These are phyloP conservation scores for Ips typographus DNA, from an alignment of 1,140 invertebrate genomes.

Conservation along the genomic window DNA sequence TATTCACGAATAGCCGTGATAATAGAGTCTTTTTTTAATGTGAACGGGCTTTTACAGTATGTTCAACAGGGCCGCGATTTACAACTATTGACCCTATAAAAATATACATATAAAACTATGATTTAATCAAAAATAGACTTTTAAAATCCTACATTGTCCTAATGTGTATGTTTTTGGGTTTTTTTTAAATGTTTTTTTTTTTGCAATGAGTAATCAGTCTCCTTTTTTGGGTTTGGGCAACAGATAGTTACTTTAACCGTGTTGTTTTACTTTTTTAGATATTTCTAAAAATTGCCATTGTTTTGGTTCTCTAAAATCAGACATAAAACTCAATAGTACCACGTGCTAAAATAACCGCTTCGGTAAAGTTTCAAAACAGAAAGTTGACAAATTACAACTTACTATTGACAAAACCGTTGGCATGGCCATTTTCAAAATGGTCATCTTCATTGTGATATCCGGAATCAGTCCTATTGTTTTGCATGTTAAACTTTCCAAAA, in stretches of 20 bases:
- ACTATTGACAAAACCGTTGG: constrained; percentile 35
- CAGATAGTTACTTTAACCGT: background rate
- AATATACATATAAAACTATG: constrained; percentile 17
- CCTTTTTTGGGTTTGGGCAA: background rate
- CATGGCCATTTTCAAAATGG: constrained; percentile 29
- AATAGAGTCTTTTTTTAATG: background rate
- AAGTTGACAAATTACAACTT: background rate
- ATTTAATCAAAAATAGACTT: constrained; percentile 21
- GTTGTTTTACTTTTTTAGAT: background rate
- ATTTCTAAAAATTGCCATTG: background rate
- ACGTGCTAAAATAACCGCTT: background rate
- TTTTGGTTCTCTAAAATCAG: background rate
- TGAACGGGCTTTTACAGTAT: background rate
- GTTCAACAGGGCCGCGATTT: background rate
- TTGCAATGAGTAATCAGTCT: constrained; percentile 29
- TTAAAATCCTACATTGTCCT: constrained; percentile 10
- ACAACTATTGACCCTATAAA: constrained; percentile 14
- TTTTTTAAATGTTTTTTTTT: background rate
- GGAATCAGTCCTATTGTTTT: constrained; percentile 37
- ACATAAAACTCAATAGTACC: background rate
- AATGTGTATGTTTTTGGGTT: background rate
- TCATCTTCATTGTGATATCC: constrained; percentile 35
- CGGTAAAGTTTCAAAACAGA: background rate
- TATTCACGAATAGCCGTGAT: background rate
- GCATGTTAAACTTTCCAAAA: constrained; percentile 41